These are phyloP conservation scores for Baronia brevicornis DNA, from an alignment of 2,888 invertebrate genomes.

Conservation along the genomic window DNA sequence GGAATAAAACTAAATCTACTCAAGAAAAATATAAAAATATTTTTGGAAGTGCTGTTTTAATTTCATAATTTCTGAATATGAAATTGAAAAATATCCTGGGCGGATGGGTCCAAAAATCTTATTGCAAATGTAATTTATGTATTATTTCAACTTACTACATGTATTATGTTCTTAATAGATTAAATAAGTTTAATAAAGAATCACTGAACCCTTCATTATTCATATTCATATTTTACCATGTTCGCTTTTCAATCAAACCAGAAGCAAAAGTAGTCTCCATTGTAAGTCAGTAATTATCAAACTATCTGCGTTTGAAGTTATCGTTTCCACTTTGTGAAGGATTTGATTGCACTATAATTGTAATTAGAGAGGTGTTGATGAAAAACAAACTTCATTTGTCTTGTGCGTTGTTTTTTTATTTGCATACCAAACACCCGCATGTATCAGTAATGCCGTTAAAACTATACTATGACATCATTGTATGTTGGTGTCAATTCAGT, in stretches of 20 bases:
- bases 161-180: no score
- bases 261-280: conserved; percentile 27
- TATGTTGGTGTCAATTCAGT: conserved; percentile 3
- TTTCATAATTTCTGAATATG: no score
- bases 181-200: no score
- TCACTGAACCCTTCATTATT: no score
- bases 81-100: no score
- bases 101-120: no score
- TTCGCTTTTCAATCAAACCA: conserved; percentile 11
- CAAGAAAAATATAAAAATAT: no score
- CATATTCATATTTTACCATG: no score
- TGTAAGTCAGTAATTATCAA: conserved; percentile 18
- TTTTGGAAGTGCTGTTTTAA: no score
- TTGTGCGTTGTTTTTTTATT: conserved; percentile 20
- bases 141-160: no score
- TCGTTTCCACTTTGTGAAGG: conserved; percentile 38
- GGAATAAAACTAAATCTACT: no score
- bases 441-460: background rate
- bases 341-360: conserved; percentile 58
- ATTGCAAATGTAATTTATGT: no score
- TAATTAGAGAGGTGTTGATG: conserved; percentile 40
- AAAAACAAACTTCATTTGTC: conserved; percentile 26
- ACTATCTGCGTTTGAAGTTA: conserved; percentile 19
- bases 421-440: conserved; percentile 21
- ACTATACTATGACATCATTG: conserved; percentile 11